Evolutionary conservation across 1,140 invertebrate genomes (phyloP).

Genomic region (Copidosoma floridanum): DNA sequence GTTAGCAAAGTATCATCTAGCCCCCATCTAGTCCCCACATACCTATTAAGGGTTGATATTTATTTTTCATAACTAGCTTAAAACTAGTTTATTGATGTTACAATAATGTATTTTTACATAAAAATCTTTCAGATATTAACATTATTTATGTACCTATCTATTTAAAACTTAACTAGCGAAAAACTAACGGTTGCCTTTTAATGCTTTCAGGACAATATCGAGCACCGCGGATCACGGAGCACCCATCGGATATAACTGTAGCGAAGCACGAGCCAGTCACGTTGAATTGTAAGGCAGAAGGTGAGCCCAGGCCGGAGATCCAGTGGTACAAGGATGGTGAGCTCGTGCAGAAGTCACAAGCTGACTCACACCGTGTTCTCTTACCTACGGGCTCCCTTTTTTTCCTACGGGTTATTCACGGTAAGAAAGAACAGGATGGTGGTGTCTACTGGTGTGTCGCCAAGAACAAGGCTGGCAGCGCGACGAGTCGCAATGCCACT

Average conservation of each 20-base stretch:
- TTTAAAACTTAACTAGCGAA: neutral
- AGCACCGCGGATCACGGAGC: conserved; percentile 88
- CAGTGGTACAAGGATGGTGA: conserved; percentile 91
- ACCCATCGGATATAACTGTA: conserved; percentile 90
- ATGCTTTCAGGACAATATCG: conserved; percentile 72
- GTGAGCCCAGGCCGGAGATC: conserved; percentile 81
- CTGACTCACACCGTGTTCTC: conserved; percentile 82
- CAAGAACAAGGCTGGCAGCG: conserved; percentile 79
- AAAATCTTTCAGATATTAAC: neutral
- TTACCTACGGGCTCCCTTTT: conserved; percentile 89
- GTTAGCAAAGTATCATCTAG: too few relatives aligned
- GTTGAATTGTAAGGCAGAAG: conserved; percentile 88
- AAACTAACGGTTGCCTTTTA: neutral
- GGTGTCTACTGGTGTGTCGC: conserved; percentile 95
- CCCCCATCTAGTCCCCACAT: too few relatives aligned
- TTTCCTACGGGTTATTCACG: conserved; percentile 84
- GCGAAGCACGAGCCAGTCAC: conserved; percentile 88
- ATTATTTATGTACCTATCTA: neutral
- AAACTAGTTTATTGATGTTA: too few relatives aligned
- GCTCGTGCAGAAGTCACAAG: conserved; percentile 67
- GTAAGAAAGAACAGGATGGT: conserved; percentile 88
- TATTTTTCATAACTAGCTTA: too few relatives aligned
- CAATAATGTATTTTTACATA: neutral
- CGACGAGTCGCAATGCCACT: conserved; percentile 86
- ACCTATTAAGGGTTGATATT: too few relatives aligned